These are phyloP conservation scores for Amiota minor DNA, from an alignment of 2,888 invertebrate species.

Conservation along the genomic window DNA sequence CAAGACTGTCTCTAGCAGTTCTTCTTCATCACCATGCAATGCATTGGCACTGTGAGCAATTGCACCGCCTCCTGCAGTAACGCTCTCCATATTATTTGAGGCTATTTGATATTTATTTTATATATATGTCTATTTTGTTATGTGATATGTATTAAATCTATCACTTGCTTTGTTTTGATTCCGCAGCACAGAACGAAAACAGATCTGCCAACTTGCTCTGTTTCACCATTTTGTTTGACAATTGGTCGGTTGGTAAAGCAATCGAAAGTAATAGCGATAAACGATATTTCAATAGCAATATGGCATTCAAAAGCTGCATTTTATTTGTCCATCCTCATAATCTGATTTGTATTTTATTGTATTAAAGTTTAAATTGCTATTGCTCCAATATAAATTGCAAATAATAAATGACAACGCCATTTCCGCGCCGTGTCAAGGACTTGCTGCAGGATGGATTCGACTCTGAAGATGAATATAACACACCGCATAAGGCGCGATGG, in stretches of 20 bases:
- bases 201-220: neutral
- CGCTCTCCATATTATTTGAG: neutral
- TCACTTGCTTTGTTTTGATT: slow-evolving; percentile 29
- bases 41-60: slow-evolving; percentile 42
- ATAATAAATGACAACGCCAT: slow-evolving; percentile 57
- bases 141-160: neutral
- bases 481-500: slow-evolving; percentile 54
- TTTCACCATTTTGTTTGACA: too few relatives aligned
- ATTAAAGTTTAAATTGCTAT: too few relatives aligned
- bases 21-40: slow-evolving; percentile 57
- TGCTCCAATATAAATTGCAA: too few relatives aligned
- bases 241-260: too few relatives aligned
- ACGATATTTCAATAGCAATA: too few relatives aligned
- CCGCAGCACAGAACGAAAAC: neutral
- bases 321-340: too few relatives aligned
- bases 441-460: slow-evolving; percentile 67
- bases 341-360: too few relatives aligned
- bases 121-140: too few relatives aligned
- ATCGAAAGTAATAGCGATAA: too few relatives aligned
- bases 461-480: slow-evolving; percentile 68
- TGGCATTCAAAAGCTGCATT: too few relatives aligned
- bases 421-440: slow-evolving; percentile 69
- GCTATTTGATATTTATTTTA: too few relatives aligned
- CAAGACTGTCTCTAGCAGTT: slow-evolving; percentile 68
- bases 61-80: slow-evolving; percentile 35